Base-by-base conservation (phyloP, 2,888 invertebrate species). In the Ophioninae sp. region DNA sequence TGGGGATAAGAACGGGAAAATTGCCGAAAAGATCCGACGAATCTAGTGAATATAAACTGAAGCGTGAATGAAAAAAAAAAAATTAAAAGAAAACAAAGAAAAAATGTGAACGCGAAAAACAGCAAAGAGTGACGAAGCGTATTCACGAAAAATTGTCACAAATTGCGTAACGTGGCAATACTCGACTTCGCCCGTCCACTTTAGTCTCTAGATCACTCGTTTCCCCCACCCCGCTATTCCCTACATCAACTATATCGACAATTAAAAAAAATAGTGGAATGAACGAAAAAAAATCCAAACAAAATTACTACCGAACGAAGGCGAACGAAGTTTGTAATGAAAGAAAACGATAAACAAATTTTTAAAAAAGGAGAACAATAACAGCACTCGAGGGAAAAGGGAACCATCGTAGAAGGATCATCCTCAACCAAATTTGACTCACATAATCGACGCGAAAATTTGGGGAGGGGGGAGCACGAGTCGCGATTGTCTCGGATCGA, bases 101-200 rank as follows among this genome's bases (percentile, higher is more conserved):
- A 78, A 30, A 30, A 30, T 30, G 30, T 30, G 30, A 30, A 30
- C 30, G 30, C 30, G 30, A 30, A 30, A 30, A 30, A 30, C 3
- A 30, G 30, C 30, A 30, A 30, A 30, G 30, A 30, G 30, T 2
- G 30, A 82, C 74, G 77, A 83, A 67, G 78, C 72, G 84, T 81
- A 85, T 63, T 56, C 59, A 13, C 65, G 85, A 86, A 61, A 51
- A 84, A 87, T 80, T 84, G 85, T 88, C 86, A 87, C 86, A 84
- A 86, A 86, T 83, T 87, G 87, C 88, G 86, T 88, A 88, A 85
- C 89, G 88, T 89, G 88, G 90, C 88, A 89, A 90, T 90, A 88
- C 86, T 90, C 89, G 85, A 90, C 86, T 88, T 90, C 88, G 87
- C 90, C 90, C 90, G 89, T 90, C 90, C 90, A 90, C 87, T 89